Evolutionary conservation across 2,797 vertebrate species (phyloP).

Genomic region (Champsocephalus gunnari): DNA sequence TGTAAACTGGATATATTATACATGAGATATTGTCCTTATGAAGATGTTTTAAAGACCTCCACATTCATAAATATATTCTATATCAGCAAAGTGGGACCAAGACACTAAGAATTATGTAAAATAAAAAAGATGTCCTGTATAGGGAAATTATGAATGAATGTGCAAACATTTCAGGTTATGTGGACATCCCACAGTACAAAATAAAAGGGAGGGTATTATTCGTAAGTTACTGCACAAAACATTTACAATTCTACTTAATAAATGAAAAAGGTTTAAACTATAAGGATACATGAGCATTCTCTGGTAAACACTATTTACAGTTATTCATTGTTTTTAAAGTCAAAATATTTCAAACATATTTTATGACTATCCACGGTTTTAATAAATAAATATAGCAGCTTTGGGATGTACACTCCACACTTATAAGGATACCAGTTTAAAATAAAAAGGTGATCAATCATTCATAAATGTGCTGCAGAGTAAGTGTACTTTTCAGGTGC

Average conservation of each 20-base stretch:
- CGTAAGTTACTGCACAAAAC: not conserved
- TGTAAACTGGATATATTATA: too few relatives aligned
- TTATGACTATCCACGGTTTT: not conserved
- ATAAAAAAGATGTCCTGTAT: not conserved
- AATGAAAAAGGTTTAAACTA: not conserved
- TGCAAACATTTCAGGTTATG: not conserved
- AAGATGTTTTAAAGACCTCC: too few relatives aligned
- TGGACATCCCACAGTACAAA: not conserved
- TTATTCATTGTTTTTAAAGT: not conserved
- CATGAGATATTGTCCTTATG: too few relatives aligned
- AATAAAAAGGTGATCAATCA: conserved; percentile 5
- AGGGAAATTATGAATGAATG: not conserved
- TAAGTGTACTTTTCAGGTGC: not conserved
- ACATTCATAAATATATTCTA: not conserved
- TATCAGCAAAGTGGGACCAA: not conserved
- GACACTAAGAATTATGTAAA: not conserved
- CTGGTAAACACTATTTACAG: not conserved
- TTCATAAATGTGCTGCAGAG: conserved; percentile 7
- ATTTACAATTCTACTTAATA: not conserved
- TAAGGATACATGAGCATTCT: not conserved
- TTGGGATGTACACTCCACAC: not conserved
- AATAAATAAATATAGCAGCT: not conserved
- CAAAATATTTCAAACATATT: conserved; percentile 10
- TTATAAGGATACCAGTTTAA: not conserved
- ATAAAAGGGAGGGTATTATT: not conserved